Conservation (phyloP, 2,113 vertebrate genomes). For the Tamias sibiricus region DNA sequence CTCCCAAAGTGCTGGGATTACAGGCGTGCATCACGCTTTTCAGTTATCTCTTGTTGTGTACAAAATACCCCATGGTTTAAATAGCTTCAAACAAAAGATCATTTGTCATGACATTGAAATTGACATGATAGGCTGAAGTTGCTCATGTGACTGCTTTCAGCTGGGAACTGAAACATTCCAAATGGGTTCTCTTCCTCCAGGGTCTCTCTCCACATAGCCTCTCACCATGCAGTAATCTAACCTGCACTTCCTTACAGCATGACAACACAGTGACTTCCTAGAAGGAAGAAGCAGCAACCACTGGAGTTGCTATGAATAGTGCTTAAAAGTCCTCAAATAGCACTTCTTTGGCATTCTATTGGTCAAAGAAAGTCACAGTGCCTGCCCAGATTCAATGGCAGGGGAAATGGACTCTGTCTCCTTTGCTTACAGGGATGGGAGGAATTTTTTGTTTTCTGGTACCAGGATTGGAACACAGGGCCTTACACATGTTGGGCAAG, state of each 20-base stretch:
- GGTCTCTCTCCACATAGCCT: not conserved
- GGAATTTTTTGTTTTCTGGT: not conserved
- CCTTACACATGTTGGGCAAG: not conserved
- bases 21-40: no score
- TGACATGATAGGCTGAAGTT: not conserved
- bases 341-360: not conserved
- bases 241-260: not conserved
- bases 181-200: not conserved
- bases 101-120: not conserved
- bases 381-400: not conserved
- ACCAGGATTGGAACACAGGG: not conserved
- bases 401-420: not conserved
- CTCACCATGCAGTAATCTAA: not conserved
- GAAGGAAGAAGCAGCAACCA: not conserved
- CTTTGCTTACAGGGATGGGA: not conserved
- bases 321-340: not conserved
- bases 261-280: not conserved
- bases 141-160: not conserved
- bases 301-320: not conserved
- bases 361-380: not conserved
- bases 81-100: not conserved
- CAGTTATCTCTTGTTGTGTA: not conserved
- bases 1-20: no score
- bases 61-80: not conserved
- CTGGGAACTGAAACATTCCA: not conserved